Evolutionary conservation across 1,140 invertebrate species (phyloP).

Genomic region (Heliconius nattereri): DNA sequence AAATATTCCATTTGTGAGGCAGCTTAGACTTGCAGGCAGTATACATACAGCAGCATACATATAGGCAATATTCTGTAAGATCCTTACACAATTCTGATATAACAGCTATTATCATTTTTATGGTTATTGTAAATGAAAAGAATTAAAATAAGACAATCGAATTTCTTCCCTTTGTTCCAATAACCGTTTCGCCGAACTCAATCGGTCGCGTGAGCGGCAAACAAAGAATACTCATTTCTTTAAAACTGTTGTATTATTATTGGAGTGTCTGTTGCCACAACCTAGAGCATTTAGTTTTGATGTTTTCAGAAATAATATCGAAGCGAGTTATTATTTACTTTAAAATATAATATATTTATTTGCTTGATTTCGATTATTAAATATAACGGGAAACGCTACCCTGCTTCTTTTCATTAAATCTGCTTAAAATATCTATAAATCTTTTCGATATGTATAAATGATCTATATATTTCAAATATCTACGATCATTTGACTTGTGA

Average conservation of each 20-base stretch:
- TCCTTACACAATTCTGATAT: no score
- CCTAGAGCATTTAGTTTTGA: neutral
- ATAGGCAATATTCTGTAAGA: no score
- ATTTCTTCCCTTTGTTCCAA: slow-evolving; percentile 24
- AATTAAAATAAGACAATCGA: slow-evolving; percentile 23
- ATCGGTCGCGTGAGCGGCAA: slow-evolving; percentile 29
- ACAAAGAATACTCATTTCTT: slow-evolving; percentile 32
- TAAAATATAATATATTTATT: neutral
- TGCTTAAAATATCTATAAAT: no score
- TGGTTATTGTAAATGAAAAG: slow-evolving; percentile 12
- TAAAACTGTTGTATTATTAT: slow-evolving; percentile 18
- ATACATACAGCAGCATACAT: no score
- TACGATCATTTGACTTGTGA: no score
- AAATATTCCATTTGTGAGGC: no score
- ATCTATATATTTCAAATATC: no score
- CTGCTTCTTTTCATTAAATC: neutral
- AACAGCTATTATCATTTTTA: slow-evolving; percentile 20
- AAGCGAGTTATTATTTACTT: neutral
- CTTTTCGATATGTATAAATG: no score
- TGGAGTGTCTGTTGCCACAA: slow-evolving; percentile 11
- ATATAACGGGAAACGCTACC: neutral
- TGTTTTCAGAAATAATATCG: neutral
- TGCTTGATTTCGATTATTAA: neutral
- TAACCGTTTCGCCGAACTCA: slow-evolving; percentile 22
- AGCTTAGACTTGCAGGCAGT: no score